These are phyloP conservation scores for Sinocyclocheilus anophthalmus DNA, from an alignment of 2,113 vertebrate genomes.

Conservation along the genomic window DNA sequence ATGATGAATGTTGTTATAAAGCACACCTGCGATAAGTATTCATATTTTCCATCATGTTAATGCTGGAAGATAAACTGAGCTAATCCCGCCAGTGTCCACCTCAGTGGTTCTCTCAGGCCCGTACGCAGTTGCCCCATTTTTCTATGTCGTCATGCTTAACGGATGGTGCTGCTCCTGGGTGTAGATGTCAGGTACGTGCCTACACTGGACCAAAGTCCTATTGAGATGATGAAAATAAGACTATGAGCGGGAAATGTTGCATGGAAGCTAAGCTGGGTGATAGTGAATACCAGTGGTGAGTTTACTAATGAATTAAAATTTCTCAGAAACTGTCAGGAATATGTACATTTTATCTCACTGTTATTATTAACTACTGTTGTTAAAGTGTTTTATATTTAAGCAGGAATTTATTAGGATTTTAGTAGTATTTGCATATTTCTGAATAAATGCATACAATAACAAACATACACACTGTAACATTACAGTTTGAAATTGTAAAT, in stretches of 20 bases:
- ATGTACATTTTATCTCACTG: not conserved
- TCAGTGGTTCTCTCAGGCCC: constrained; percentile 83
- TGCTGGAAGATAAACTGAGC: constrained; percentile 88
- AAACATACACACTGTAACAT: not conserved
- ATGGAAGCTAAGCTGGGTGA: not conserved
- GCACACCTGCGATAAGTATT: constrained; percentile 92
- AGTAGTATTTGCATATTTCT: not conserved
- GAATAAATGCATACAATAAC: not conserved
- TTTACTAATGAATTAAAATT: not conserved
- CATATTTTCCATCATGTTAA: constrained; percentile 97
- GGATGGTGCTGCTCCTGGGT: constrained; percentile 52
- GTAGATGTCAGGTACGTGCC: constrained; percentile 52
- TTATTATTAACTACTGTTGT: not conserved
- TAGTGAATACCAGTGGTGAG: not conserved
- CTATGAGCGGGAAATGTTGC: not conserved
- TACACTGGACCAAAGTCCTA: constrained; percentile 60
- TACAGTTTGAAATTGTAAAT: not conserved
- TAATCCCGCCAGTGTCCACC: constrained; percentile 76
- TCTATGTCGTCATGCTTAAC: constrained; percentile 76
- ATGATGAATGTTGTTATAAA: constrained; percentile 99
- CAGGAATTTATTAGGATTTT: not conserved
- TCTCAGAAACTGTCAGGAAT: not conserved
- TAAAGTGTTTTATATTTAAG: not conserved
- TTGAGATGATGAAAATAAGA: constrained; percentile 74
- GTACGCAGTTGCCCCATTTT: constrained; percentile 78